Conservation (phyloP, 2,888 invertebrate species). For the Tricholauxania praeusta region DNA sequence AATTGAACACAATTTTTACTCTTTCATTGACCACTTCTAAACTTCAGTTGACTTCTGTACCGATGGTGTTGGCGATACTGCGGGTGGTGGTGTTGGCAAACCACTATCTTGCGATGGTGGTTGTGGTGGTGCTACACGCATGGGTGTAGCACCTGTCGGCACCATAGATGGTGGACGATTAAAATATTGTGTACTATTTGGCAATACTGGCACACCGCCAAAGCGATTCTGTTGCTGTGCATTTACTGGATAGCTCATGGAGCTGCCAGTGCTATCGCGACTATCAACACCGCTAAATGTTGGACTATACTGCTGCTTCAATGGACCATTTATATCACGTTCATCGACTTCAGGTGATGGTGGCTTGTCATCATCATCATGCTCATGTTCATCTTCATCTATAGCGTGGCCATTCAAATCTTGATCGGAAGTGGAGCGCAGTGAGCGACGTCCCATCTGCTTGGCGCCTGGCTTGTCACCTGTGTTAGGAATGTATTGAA, state of each 20-base stretch:
- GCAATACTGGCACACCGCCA: slow-evolving; percentile 65
- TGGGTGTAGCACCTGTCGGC: slow-evolving; percentile 48
- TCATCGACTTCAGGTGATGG: slow-evolving; percentile 58
- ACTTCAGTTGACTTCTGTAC: slow-evolving; percentile 67
- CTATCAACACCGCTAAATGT: slow-evolving; percentile 66
- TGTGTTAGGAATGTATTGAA: slow-evolving; percentile 71
- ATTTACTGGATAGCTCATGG: slow-evolving; percentile 60
- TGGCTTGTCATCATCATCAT: slow-evolving; percentile 52
- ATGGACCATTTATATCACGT: slow-evolving; percentile 3
- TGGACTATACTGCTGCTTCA: slow-evolving; percentile 64
- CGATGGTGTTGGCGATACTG: slow-evolving; percentile 65
- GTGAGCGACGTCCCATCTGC: slow-evolving; percentile 72
- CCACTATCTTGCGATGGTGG: slow-evolving; percentile 64
- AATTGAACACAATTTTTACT: too few relatives aligned
- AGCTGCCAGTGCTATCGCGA: slow-evolving; percentile 61
- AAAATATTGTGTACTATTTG: slow-evolving; percentile 61
- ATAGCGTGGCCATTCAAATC: slow-evolving; percentile 47
- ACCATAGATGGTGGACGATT: slow-evolving; percentile 57
- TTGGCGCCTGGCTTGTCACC: slow-evolving; percentile 69
- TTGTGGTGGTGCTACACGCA: slow-evolving; percentile 46
- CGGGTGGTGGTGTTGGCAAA: slow-evolving; percentile 61
- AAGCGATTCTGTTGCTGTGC: slow-evolving; percentile 59
- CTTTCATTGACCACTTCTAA: slow-evolving; percentile 47
- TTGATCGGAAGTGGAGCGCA: slow-evolving; percentile 66
- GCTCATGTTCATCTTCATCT: slow-evolving; percentile 50